These are phyloP conservation scores for Patella depressa DNA, from an alignment of 2,888 invertebrate species.

Conservation along the genomic window DNA sequence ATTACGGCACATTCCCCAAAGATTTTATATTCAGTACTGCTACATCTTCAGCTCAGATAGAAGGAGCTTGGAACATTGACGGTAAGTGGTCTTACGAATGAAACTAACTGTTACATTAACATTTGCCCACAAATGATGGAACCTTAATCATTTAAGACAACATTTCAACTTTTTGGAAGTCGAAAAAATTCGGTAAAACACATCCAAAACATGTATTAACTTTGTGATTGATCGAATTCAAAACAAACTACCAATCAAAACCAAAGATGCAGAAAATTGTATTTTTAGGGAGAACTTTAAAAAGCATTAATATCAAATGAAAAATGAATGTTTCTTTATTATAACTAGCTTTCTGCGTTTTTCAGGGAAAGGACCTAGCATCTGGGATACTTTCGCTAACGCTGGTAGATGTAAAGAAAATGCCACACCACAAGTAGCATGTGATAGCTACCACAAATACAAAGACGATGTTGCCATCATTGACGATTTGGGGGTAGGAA, in stretches of 20 bases:
- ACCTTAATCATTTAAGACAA: no score
- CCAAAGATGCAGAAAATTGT: no score
- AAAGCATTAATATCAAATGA: no score
- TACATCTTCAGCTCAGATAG: conserved; percentile 77
- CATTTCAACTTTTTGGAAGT: no score
- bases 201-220: no score
- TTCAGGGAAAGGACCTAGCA: conserved; percentile 54
- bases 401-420: conserved; percentile 76
- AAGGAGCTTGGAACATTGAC: conserved; percentile 77
- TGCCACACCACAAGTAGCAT: conserved; percentile 76
- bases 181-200: no score
- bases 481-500: conserved; percentile 73
- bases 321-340: no score
- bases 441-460: conserved; percentile 79
- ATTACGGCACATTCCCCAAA: conserved; percentile 45
- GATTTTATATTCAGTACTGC: conserved; percentile 61
- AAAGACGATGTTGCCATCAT: conserved; percentile 77
- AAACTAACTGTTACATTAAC: no score
- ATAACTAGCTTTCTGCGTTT: not conserved
- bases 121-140: no score
- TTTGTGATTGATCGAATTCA: no score
- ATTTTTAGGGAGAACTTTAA: no score
- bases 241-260: no score
- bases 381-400: conserved; percentile 76
- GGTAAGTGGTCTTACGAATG: conserved; percentile 17